phyloP scores from a whole-genome alignment of 1,140 invertebrate genomes.

The Bombus pyrosoma region DNA sequence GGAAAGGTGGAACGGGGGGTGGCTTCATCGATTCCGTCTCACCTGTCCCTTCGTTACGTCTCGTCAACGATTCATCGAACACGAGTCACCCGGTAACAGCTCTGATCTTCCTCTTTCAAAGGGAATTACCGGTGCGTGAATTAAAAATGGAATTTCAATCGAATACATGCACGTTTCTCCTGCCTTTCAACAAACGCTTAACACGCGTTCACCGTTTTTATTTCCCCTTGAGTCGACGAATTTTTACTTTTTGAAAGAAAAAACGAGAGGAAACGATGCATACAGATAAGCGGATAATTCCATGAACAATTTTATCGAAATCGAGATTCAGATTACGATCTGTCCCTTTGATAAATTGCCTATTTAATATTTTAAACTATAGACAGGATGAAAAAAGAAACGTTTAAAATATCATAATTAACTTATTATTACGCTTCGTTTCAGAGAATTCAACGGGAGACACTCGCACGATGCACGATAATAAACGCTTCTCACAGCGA shows the following conservation, averaged over 20 bases:
- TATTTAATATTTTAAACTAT: too few species aligned
- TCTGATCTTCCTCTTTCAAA: neutral
- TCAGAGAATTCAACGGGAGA: neutral
- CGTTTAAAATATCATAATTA: neutral
- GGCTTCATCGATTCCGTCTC: conserved; percentile 36
- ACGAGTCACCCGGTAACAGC: neutral
- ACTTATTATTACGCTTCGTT: neutral
- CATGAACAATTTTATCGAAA: neutral
- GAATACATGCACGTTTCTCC: neutral
- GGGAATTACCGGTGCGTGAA: conserved; percentile 22
- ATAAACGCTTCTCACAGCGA: neutral
- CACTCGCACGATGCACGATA: neutral
- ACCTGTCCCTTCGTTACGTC: conserved; percentile 14
- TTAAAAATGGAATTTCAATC: conserved; percentile 37
- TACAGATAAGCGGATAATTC: neutral
- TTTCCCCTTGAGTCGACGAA: neutral
- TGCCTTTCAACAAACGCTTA: neutral
- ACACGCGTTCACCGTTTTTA: neutral
- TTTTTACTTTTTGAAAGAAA: neutral
- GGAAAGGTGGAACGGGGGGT: neutral
- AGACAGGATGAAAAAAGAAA: neutral
- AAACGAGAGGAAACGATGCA: too few species aligned
- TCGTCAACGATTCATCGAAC: neutral
- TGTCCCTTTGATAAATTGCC: too few species aligned
- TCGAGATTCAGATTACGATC: too few species aligned